These are phyloP conservation scores for Napeogenes sylphis DNA, from an alignment of 2,888 invertebrate species.

Conservation along the genomic window DNA sequence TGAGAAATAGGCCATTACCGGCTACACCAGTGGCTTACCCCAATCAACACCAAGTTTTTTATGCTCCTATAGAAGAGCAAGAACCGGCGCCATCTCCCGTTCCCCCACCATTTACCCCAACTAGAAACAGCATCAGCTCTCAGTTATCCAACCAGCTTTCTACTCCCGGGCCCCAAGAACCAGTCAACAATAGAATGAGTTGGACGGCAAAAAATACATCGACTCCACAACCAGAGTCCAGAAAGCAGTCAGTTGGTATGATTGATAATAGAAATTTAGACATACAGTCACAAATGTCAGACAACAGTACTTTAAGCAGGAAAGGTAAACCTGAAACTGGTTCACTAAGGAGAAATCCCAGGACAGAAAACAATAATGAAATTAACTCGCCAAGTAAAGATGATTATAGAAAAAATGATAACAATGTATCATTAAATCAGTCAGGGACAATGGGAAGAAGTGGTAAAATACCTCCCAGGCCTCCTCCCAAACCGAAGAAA, in stretches of 20 bases:
- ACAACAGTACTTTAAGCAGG: conserved; percentile 61
- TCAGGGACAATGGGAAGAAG: conserved; percentile 69
- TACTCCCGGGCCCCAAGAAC: conserved; percentile 72
- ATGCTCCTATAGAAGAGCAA: conserved; percentile 75
- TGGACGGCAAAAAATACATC: conserved; percentile 74
- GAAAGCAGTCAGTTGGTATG: conserved; percentile 58
- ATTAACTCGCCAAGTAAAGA: conserved; percentile 61
- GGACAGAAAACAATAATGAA: conserved; percentile 55
- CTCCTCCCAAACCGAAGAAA: conserved; percentile 91
- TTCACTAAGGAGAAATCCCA: conserved; percentile 62
- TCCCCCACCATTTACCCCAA: conserved; percentile 56
- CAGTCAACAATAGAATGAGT: conserved; percentile 69
- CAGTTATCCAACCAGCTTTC: conserved; percentile 69
- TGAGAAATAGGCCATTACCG: conserved; percentile 81
- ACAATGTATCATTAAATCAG: conserved; percentile 57
- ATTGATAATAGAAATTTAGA: conserved; percentile 55
- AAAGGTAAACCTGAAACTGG: conserved; percentile 76
- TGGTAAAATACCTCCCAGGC: conserved; percentile 88
- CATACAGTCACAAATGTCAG: conserved; percentile 53
- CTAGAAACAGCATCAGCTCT: conserved; percentile 73
- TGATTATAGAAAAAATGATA: conserved; percentile 58
- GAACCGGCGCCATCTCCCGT: conserved; percentile 73
- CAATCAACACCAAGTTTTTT: conserved; percentile 65
- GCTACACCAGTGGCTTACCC: conserved; percentile 76
- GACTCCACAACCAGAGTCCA: conserved; percentile 66